Base-by-base conservation (phyloP, 2,888 invertebrate genomes). In the Plagodis dolabraria region DNA sequence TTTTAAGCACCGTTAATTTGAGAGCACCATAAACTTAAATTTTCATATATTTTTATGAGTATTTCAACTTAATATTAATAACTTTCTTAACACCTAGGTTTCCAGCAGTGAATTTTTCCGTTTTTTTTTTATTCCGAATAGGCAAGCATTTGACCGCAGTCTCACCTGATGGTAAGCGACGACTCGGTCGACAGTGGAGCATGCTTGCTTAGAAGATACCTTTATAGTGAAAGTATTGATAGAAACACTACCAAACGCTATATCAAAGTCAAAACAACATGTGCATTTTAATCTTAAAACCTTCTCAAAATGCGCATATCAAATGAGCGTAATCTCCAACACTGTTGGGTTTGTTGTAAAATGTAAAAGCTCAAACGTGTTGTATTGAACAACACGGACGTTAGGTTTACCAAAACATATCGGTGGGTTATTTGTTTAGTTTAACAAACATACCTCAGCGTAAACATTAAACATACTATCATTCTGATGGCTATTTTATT, bases 391-490 rank as follows among this genome's bases (percentile, higher is more conserved):
- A 76, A 76, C 75, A 80, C 75, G 71, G 65, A 69, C 63, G 67
- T 63, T 64, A 52, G 67, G 71, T 74, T 77, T 70, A 79, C 74
- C 58, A 70, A 80, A 75, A 73, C 76, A 67, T 69, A 63, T 69
- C 67, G 70, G 65, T 62, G 60, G 63, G 48, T 36, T 65, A 60
- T 65, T 69, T 80, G 78, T 83, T 82, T 82, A 78, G 70, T 67
- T 71, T 74, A 73, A 76, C 70, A 73, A 75, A 79, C 70, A 72
- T 65, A 72, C 65, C 62, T 59, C 64, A 72, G 69, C 66, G 68
- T 77, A 80, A 81, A 83, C 77, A 77, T 74, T 71, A 69, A 74
- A 73, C 74, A 75, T 68, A 56, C 72, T 72, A 75, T 74, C 73
- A 71, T 63, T 60, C 67, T 62, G 65, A 60, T 69, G 60, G 54